Evolutionary conservation across 2,113 vertebrate genomes (phyloP), one percentile per base, ranked within the genome.

Genomic region (Panthera tigris): DNA sequence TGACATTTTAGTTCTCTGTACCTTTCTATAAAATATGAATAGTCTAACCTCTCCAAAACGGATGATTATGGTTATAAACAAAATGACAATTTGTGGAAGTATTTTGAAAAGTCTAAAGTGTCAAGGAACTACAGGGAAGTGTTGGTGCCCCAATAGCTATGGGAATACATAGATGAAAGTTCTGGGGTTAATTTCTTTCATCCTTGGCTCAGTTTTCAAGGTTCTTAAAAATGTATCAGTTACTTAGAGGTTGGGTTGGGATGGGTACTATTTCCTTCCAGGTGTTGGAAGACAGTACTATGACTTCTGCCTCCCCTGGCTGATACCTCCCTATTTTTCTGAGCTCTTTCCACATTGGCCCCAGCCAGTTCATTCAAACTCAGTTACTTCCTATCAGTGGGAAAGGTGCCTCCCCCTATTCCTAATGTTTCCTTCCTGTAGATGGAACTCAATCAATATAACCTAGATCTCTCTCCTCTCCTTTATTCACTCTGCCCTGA

Each of bases 51-150:
- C 41, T 71, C 31, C 18, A 7, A 80, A 94, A 73, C 76, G 21
- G 10, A 48, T 74, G 45, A 87, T 92, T 76, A 73, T 80, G 31
- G n/a, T 2, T 36, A 74, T 87, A 94, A 87, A 91, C 69, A 88
- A 94, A 87, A 88, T 85, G 48, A 63, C 27, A 92, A 21, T 41
- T 76, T 61, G 5, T 88, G 31, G n/a, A 85, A 91, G 8, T 36
- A 73, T 78, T 91, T 91, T 93, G 71, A 29, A 78, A 96, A 91
- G 74, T 80, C 78, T 50, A 55, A 87, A 52, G 55, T 94, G 14
- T 11, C 61, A 88, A 88, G n/a, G 23, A 66, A 27, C 27, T 50
- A 33, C 10, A 91, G 33, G 36, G 10, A 94, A 79, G 3, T 52
- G 18, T n/a, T 91, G 57, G 19, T 57, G 33, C 10, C 89, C 33